phyloP scores from a whole-genome alignment of 2,113 vertebrate species.

The Mustela nigripes region DNA sequence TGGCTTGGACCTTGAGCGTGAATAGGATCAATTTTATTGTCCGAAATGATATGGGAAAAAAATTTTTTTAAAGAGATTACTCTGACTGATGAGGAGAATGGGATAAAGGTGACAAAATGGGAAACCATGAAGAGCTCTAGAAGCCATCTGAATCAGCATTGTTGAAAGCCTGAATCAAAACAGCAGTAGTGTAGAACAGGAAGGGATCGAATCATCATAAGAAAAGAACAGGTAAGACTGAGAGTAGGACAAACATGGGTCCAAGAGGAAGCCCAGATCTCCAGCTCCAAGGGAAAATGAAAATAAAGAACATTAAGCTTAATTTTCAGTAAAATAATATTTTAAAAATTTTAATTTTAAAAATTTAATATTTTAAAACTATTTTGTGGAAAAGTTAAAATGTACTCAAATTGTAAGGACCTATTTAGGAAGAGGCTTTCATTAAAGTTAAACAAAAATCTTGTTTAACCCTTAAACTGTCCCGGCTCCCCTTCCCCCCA shows the following conservation, averaged over 20 bases:
- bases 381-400: background rate
- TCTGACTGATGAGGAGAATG: background rate
- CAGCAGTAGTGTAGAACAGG: background rate
- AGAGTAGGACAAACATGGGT: fast-evolving
- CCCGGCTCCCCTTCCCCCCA: too few species aligned
- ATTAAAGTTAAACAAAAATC: too few species aligned
- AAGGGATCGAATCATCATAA: background rate
- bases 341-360: background rate
- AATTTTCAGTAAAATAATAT: constrained; percentile 14
- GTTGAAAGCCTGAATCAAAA: background rate
- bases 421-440: too few species aligned
- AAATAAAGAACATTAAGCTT: background rate
- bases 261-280: background rate
- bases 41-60: background rate
- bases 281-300: background rate
- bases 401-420: background rate
- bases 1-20: background rate
- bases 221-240: fast-evolving
- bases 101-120: background rate
- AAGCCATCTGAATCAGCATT: background rate
- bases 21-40: background rate
- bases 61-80: background rate
- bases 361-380: background rate
- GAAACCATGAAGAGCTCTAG: background rate
- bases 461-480: too few species aligned